phyloP scores from a whole-genome alignment of 2,797 vertebrate genomes.

The Aphelocoma californica region DNA sequence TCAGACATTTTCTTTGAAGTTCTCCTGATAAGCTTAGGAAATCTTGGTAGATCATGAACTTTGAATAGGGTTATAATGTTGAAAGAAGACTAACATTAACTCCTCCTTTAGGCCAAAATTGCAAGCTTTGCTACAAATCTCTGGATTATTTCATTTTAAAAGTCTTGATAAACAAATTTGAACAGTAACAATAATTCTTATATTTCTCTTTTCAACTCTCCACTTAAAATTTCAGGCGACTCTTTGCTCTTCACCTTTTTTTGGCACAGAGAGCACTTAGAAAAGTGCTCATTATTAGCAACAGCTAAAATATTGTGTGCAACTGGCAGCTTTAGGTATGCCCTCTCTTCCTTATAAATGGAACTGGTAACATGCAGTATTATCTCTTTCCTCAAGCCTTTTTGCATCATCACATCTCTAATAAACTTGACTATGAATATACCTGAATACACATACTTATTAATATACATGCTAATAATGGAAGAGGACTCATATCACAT shows the following conservation, averaged over 20 bases:
- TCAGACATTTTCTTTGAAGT: conserved; percentile 2
- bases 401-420: not conserved
- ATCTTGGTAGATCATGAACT: not conserved
- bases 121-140: not conserved
- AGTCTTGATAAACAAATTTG: not conserved
- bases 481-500: not conserved
- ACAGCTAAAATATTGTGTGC: not conserved
- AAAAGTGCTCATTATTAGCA: not conserved
- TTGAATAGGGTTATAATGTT: not conserved
- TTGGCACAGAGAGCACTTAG: not conserved
- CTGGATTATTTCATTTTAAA: not conserved
- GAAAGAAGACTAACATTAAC: not conserved
- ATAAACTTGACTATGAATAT: not conserved
- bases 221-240: not conserved
- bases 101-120: not conserved
- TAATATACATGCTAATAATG: not conserved
- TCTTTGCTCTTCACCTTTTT: not conserved
- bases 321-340: not conserved
- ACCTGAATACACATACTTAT: not conserved
- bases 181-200: not conserved
- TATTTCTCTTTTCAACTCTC: not conserved
- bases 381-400: not conserved
- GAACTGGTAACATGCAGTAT: not conserved
- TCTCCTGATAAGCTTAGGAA: conserved; percentile 32
- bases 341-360: not conserved